These are phyloP conservation scores for Eilema griseolum DNA, from an alignment of 2,888 invertebrate species.

Conservation along the genomic window DNA sequence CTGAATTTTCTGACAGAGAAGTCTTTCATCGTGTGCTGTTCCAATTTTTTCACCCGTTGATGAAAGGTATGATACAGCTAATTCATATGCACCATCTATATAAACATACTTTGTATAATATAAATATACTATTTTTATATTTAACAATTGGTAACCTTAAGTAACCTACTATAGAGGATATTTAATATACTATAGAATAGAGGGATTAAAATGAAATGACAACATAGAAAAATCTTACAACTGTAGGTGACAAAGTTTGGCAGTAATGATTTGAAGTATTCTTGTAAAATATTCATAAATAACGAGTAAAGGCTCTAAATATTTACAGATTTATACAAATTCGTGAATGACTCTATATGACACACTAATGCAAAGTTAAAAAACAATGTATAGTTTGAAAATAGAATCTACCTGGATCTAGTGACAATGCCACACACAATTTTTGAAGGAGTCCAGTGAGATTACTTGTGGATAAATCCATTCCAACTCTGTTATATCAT, in stretches of 20 bases:
- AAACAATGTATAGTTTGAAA: conserved; percentile 56
- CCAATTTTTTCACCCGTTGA: conserved; percentile 69
- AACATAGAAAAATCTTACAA: conserved; percentile 12
- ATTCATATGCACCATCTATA: conserved; percentile 80
- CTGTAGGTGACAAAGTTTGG: conserved; percentile 36
- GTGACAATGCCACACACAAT: conserved; percentile 76
- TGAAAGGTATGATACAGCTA: conserved; percentile 79
- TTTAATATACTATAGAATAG: no score
- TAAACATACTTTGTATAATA: conserved; percentile 9
- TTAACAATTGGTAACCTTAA: not conserved
- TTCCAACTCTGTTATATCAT: conserved; percentile 39
- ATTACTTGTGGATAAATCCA: conserved; percentile 68
- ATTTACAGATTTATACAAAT: conserved; percentile 9
- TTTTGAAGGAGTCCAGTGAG: conserved; percentile 74
- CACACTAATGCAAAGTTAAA: conserved; percentile 4
- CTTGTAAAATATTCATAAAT: conserved; percentile 68
- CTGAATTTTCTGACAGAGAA: conserved; percentile 79
- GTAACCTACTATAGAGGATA: no score
- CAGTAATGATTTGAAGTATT: conserved; percentile 61
- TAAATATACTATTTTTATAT: not conserved
- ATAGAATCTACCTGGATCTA: conserved; percentile 76
- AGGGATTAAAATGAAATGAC: not conserved
- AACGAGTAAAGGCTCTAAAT: conserved; percentile 22
- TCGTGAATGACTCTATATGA: conserved; percentile 3
- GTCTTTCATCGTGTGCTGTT: conserved; percentile 71